phyloP scores from a whole-genome alignment of 2,113 vertebrate genomes.

The Regulus satrapa region DNA sequence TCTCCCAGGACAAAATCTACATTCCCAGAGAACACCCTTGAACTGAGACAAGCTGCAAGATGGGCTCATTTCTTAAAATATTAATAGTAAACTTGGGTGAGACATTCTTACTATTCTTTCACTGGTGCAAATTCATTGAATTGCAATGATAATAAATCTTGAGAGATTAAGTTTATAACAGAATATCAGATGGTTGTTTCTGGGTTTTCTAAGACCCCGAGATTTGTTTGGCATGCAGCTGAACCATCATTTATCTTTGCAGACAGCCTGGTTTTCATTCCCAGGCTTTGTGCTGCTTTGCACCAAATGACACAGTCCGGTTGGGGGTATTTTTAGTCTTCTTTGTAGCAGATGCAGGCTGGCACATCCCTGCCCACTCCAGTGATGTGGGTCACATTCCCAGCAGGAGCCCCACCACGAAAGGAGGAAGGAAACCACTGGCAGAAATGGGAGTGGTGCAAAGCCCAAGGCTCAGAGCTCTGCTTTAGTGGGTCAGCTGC shows the following conservation, averaged over 20 bases:
- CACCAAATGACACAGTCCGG: conserved; percentile 22
- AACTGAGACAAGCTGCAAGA: background rate
- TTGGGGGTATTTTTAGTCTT: conserved; percentile 48
- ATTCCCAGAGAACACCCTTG: background rate
- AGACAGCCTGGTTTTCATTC: background rate
- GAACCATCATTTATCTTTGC: conserved; percentile 13
- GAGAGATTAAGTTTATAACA: background rate
- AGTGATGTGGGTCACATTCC: background rate
- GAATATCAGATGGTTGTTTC: background rate
- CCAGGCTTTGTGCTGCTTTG: background rate
- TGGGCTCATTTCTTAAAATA: background rate
- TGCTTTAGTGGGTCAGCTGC: background rate
- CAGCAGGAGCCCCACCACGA: background rate
- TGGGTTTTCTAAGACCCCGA: background rate
- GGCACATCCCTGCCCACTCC: conserved; percentile 2
- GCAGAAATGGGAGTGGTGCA: background rate
- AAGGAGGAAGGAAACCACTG: background rate
- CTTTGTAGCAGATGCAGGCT: conserved; percentile 13
- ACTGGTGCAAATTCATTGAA: background rate
- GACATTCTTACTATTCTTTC: background rate
- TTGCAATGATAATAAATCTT: background rate
- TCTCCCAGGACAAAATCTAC: background rate
- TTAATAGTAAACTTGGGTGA: background rate
- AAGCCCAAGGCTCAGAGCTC: background rate
- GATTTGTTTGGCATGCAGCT: background rate